Conservation (phyloP, 2,888 invertebrate species). For the Trichogramma evanescens region DNA sequence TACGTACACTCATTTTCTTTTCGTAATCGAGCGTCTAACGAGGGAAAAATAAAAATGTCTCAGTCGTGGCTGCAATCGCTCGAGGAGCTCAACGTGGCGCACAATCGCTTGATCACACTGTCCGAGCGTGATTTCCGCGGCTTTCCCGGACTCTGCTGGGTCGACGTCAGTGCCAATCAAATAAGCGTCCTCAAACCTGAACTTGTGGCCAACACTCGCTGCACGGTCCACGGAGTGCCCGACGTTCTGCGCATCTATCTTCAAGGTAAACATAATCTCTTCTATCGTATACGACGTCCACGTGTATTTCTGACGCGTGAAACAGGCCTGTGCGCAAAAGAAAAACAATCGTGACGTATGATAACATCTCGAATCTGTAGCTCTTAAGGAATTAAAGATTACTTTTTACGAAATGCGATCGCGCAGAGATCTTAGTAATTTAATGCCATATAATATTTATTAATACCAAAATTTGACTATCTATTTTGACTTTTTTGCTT, state of each 20-base stretch:
- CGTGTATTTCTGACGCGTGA: no score
- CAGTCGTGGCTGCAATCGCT: constrained; percentile 73
- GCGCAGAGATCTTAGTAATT: no score
- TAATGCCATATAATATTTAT: no score
- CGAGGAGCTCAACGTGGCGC: constrained; percentile 68
- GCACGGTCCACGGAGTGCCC: constrained; percentile 72
- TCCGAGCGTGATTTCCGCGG: constrained; percentile 78
- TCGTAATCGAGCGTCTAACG: neutral
- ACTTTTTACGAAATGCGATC: no score
- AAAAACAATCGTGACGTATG: no score
- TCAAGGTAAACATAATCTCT: constrained; percentile 56
- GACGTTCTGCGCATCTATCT: constrained; percentile 70
- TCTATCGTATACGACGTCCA: no score
- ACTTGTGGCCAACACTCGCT: constrained; percentile 71
- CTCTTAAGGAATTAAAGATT: no score
- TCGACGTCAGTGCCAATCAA: constrained; percentile 71
- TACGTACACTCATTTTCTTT: neutral
- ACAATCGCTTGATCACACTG: constrained; percentile 63
- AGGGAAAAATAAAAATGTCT: constrained; percentile 32
- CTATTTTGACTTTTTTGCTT: no score
- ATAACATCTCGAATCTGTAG: no score
- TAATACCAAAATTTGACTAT: no score
- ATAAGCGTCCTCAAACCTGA: constrained; percentile 68
- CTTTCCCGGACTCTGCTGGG: constrained; percentile 71
- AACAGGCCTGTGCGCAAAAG: no score